Evolutionary conservation across 2,888 invertebrate species (phyloP).

Genomic region (Chouioia cunea): DNA sequence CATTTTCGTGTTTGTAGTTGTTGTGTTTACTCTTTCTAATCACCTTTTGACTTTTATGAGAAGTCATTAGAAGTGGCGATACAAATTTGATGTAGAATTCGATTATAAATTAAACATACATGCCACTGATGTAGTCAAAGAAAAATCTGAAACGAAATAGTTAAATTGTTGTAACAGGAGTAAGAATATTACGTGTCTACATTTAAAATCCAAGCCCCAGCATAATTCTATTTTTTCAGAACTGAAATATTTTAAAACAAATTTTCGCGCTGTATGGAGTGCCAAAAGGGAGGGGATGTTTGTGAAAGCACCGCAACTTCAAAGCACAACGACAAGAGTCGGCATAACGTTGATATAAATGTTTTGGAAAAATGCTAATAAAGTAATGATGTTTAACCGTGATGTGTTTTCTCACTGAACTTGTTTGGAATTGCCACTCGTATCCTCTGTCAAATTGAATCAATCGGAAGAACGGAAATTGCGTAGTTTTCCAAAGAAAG

Average conservation of each 20-base stretch:
- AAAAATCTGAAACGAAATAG: too few species aligned
- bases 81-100: too few species aligned
- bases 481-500: neutral
- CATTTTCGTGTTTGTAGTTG: too few species aligned
- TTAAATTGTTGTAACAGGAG: too few species aligned
- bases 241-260: neutral
- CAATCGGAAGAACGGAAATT: neutral
- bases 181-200: too few species aligned
- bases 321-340: conserved; percentile 1
- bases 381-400: conserved; percentile 25
- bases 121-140: too few species aligned
- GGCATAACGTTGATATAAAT: conserved; percentile 4
- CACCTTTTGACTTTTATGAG: too few species aligned
- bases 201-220: too few species aligned
- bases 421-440: conserved; percentile 9
- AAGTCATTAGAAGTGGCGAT: too few species aligned
- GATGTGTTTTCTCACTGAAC: conserved; percentile 23
- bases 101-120: too few species aligned
- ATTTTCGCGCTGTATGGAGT: neutral
- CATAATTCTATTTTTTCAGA: conserved; percentile 20
- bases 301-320: neutral
- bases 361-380: conserved; percentile 15
- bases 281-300: neutral
- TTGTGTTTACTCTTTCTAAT: too few species aligned
- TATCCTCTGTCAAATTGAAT: conserved; percentile 9